These are phyloP conservation scores for Plemyria rubiginata DNA, from an alignment of 2,888 invertebrate species.

Conservation along the genomic window DNA sequence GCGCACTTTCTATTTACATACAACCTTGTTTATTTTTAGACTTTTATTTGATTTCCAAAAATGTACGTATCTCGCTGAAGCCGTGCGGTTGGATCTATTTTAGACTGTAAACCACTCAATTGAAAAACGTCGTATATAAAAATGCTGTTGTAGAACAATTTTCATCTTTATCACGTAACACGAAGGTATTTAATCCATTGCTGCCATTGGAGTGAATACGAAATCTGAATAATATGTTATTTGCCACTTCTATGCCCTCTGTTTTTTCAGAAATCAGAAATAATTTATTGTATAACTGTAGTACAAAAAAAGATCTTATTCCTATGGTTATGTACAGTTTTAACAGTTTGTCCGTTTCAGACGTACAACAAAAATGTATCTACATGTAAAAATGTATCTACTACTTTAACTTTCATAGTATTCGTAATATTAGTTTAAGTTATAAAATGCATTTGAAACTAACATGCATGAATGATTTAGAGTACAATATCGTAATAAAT, in stretches of 20 bases:
- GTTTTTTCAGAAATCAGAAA: slow-evolving; percentile 53
- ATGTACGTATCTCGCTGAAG: slow-evolving; percentile 78
- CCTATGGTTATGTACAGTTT: too few species aligned
- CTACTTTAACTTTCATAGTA: too few species aligned
- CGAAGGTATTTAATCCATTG: slow-evolving; percentile 53
- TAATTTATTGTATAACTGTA: too few species aligned
- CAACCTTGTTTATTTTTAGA: slow-evolving; percentile 77
- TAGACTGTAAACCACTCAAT: slow-evolving; percentile 60
- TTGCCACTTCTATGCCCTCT: slow-evolving; percentile 46
- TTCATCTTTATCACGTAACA: slow-evolving; percentile 54
- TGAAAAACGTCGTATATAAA: slow-evolving; percentile 68
- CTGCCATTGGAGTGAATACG: slow-evolving; percentile 41
- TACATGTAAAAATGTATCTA: too few species aligned
- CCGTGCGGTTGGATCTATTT: slow-evolving; percentile 75
- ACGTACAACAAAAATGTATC: too few species aligned
- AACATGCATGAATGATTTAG: slow-evolving; percentile 47
- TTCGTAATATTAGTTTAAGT: too few species aligned
- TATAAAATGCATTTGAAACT: too few species aligned
- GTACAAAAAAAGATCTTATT: too few species aligned
- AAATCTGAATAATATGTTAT: slow-evolving; percentile 45
- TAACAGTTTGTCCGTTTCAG: too few species aligned
- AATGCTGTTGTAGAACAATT: slow-evolving; percentile 55
- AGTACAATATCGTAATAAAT: slow-evolving; percentile 44
- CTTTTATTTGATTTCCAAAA: slow-evolving; percentile 83
- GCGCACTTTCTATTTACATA: slow-evolving; percentile 62